Evolutionary conservation across 2,113 vertebrate genomes (phyloP).

Genomic region (Motacilla alba): DNA sequence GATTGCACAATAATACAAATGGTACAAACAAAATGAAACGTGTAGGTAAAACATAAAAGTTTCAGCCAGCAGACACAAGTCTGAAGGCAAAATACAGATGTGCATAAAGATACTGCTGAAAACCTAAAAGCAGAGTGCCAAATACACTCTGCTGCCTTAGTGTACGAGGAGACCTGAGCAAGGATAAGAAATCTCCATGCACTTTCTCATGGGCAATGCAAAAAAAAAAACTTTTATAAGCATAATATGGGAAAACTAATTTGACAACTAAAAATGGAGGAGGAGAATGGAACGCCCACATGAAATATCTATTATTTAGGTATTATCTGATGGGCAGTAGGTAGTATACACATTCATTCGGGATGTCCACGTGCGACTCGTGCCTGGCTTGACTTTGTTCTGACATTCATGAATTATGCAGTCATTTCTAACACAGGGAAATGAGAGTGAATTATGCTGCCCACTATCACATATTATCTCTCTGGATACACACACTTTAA

Average conservation of each 20-base stretch:
- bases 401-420: slow-evolving; percentile 80
- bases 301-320: neutral
- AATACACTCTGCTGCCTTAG: neutral
- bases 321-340: neutral
- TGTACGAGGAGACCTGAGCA: neutral
- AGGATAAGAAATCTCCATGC: neutral
- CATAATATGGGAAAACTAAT: neutral
- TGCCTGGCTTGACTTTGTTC: slow-evolving; percentile 70
- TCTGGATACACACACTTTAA: slow-evolving; percentile 51
- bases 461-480: slow-evolving; percentile 60
- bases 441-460: slow-evolving; percentile 69
- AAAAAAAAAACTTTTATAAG: neutral
- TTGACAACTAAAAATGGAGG: neutral
- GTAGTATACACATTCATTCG: slow-evolving; percentile 36
- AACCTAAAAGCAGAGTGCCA: neutral
- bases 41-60: neutral
- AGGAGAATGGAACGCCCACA: neutral
- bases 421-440: slow-evolving; percentile 53
- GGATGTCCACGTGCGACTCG: slow-evolving; percentile 46
- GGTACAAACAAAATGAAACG: too few relatives aligned
- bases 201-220: neutral
- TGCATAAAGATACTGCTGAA: neutral
- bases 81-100: neutral
- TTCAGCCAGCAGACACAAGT: neutral
- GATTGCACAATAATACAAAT: neutral